phyloP scores from a whole-genome alignment of 1,140 invertebrate genomes.

The Panulirus ornatus region DNA sequence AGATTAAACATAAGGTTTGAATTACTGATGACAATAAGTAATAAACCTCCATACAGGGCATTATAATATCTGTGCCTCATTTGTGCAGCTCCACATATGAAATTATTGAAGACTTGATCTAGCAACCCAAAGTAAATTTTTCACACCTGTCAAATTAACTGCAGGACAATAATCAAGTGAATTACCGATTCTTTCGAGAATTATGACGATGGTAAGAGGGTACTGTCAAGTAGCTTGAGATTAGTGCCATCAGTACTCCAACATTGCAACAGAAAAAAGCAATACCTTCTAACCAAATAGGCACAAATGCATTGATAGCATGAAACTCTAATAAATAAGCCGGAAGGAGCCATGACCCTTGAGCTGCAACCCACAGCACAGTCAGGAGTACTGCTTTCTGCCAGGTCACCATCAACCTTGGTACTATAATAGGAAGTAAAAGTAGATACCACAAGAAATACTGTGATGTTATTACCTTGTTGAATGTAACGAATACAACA shows the following conservation, averaged over 20 bases:
- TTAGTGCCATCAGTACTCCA: constrained; percentile 84
- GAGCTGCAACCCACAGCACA: constrained; percentile 87
- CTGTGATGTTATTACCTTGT: constrained; percentile 97
- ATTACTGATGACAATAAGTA: neutral
- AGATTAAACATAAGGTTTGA: neutral
- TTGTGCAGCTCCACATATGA: neutral
- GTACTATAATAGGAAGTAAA: constrained; percentile 87
- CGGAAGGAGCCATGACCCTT: constrained; percentile 91
- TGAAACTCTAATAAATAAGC: constrained; percentile 96
- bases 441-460: constrained; percentile 98
- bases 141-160: neutral
- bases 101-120: neutral
- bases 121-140: neutral
- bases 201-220: constrained; percentile 29
- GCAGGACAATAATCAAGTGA: neutral
- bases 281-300: constrained; percentile 87
- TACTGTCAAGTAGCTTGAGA: constrained; percentile 80
- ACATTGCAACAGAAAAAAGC: constrained; percentile 89
- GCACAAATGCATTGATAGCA: constrained; percentile 88
- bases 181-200: constrained; percentile 59
- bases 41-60: neutral
- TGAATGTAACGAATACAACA: constrained; percentile 94
- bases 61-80: neutral
- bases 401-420: constrained; percentile 77
- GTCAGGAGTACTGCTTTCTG: constrained; percentile 77